Percentiles rank a stretch among this genome's conserved stretches.
Conservation (phyloP, 2,888 invertebrate genomes). For the Volucella inflata region DNA sequence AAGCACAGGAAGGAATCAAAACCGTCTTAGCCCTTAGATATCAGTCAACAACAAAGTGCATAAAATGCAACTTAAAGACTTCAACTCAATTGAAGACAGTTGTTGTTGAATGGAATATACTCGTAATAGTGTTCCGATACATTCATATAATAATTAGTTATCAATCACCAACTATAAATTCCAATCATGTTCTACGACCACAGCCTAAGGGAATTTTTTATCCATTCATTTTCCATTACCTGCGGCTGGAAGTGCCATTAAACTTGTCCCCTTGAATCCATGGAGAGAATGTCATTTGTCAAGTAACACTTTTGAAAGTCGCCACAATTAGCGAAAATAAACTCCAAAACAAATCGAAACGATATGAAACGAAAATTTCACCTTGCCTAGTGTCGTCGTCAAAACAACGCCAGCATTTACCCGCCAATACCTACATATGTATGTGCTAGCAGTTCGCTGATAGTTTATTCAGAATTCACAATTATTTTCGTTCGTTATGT, state of each 20-base stretch:
- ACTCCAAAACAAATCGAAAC: conserved; percentile 19
- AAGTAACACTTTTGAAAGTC: conserved; percentile 40
- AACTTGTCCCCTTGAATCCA: conserved; percentile 18
- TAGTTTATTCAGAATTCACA: conserved; percentile 55
- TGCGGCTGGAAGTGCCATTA: conserved; percentile 12
- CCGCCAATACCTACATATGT: background rate
- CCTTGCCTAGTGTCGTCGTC: conserved; percentile 4
- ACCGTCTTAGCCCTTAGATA: no score
- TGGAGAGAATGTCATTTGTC: conserved; percentile 42
- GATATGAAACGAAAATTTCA: conserved; percentile 26
- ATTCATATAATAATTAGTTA: no score
- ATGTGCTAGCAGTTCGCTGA: conserved; percentile 2
- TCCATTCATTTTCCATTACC: conserved; percentile 15
- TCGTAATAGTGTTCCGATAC: no score
- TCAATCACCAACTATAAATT: no score
- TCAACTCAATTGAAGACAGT: no score
- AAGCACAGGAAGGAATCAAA: no score
- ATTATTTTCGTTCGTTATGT: conserved; percentile 66
- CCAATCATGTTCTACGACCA: no score
- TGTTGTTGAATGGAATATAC: no score
- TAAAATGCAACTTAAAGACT: no score
- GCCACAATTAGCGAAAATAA: conserved; percentile 45
- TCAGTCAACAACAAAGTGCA: no score
- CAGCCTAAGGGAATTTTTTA: background rate
- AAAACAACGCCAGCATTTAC: background rate